Conservation (phyloP, 2,113 vertebrate species). For the Aegithalos caudatus region DNA sequence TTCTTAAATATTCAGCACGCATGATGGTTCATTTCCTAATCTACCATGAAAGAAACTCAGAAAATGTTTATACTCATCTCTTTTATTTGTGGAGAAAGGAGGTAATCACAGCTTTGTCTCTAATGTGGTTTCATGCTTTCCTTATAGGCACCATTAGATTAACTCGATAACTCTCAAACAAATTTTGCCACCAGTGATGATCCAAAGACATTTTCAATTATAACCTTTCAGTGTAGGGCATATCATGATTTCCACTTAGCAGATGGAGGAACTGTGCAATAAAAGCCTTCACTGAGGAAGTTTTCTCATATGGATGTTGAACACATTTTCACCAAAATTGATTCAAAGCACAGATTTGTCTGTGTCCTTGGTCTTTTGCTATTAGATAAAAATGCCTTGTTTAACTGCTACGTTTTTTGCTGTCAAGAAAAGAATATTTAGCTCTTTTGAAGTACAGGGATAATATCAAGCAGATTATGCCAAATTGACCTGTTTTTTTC, state of each 20-base stretch:
- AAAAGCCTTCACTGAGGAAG: neutral
- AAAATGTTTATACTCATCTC: neutral
- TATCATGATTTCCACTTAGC: neutral
- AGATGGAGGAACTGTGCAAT: neutral
- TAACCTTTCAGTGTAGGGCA: neutral
- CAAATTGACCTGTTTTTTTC: neutral
- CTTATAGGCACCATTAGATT: constrained; percentile 20
- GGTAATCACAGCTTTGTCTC: constrained; percentile 13
- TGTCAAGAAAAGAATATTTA: neutral
- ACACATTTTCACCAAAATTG: neutral
- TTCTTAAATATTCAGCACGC: neutral
- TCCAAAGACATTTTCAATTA: constrained; percentile 31
- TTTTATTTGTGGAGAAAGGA: neutral
- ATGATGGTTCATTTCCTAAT: constrained; percentile 11
- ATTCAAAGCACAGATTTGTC: neutral
- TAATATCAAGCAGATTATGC: neutral
- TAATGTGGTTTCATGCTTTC: constrained; percentile 27
- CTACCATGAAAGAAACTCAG: constrained; percentile 14
- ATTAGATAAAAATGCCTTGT: neutral
- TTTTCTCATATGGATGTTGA: neutral
- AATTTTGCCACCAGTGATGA: constrained; percentile 24
- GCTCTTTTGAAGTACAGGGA: neutral
- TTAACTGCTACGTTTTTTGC: neutral
- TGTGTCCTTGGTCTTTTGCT: neutral
- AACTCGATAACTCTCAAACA: neutral